Percentiles rank a stretch among this genome's conserved stretches.
Evolutionary conservation across 2,888 invertebrate genomes (phyloP).

Genomic region (Listrodromus nycthemerus): DNA sequence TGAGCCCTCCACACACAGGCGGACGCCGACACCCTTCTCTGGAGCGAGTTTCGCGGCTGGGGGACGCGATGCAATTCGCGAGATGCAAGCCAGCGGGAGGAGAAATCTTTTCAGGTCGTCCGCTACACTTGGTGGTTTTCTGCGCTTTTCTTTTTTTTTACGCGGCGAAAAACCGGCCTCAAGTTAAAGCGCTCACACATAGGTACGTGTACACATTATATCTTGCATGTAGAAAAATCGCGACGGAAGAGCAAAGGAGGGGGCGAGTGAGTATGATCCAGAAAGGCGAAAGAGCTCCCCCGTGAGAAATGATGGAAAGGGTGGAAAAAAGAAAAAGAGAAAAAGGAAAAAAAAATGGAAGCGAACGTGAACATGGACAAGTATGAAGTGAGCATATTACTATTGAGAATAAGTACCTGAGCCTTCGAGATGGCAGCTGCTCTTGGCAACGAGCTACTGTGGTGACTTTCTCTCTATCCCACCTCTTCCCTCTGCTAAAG

Average conservation of each 20-base stretch:
- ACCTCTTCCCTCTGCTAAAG: constrained; percentile 5
- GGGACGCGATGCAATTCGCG: constrained; percentile 43
- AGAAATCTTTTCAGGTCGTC: constrained; percentile 77
- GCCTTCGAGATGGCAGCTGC: constrained; percentile 80
- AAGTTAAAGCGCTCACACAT: not conserved
- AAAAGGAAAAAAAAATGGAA: constrained; percentile 58
- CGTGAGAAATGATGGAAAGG: constrained; percentile 52
- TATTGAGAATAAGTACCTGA: constrained; percentile 84
- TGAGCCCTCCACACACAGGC: constrained; percentile 29
- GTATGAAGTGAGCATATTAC: constrained; percentile 85
- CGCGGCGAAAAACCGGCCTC: not conserved
- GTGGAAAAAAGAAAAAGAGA: constrained; percentile 46
- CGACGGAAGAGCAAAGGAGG: constrained; percentile 27
- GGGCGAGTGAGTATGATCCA: constrained; percentile 51
- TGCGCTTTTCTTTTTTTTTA: constrained; percentile 54
- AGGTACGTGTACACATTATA: constrained; percentile 25
- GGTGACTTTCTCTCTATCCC: constrained; percentile 31
- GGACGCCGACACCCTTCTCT: constrained; percentile 14
- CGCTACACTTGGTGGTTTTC: constrained; percentile 75
- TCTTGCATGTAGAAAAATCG: not conserved
- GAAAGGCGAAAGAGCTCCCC: constrained; percentile 50
- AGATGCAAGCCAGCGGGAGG: constrained; percentile 29
- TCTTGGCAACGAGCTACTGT: constrained; percentile 38
- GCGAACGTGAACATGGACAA: constrained; percentile 73
- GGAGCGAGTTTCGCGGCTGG: not conserved